These are phyloP conservation scores for Agrotis ipsilon DNA, from an alignment of 2,888 invertebrate genomes.

Conservation along the genomic window DNA sequence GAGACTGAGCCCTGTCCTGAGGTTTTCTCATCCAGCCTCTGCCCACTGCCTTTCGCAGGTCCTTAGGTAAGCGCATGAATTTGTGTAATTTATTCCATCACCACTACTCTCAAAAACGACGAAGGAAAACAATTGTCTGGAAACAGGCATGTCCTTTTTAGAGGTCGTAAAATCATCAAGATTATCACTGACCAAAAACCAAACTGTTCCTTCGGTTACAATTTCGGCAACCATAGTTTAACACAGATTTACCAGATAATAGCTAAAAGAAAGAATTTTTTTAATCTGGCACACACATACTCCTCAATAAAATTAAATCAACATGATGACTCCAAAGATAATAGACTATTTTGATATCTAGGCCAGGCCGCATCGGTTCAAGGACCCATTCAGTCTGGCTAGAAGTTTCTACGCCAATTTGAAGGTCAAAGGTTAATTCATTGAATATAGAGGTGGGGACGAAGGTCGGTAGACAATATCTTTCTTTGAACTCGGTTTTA, in stretches of 20 bases:
- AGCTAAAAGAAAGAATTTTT: neutral
- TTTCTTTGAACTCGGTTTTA: conserved; percentile 27
- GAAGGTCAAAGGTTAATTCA: conserved; percentile 41
- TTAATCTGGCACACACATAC: neutral
- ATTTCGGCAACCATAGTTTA: no score
- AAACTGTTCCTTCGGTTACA: no score
- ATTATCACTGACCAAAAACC: no score
- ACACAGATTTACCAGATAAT: neutral
- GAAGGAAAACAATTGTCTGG: no score
- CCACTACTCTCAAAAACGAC: no score
- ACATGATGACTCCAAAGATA: conserved; percentile 23
- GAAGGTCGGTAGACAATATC: conserved; percentile 20
- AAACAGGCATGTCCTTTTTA: no score
- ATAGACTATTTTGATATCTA: conserved; percentile 24
- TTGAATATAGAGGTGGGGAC: conserved; percentile 5
- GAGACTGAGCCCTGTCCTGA: no score
- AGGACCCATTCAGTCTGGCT: conserved; percentile 30
- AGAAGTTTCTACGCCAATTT: conserved; percentile 29
- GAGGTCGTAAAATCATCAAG: no score
- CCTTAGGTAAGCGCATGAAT: no score
- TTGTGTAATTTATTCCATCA: no score
- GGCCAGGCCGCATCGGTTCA: conserved; percentile 38
- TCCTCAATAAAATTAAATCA: conserved; percentile 5
- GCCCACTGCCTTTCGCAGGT: no score
- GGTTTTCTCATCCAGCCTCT: no score